Conservation (phyloP, 2,113 vertebrate genomes). For the Oryzias javanicus region DNA sequence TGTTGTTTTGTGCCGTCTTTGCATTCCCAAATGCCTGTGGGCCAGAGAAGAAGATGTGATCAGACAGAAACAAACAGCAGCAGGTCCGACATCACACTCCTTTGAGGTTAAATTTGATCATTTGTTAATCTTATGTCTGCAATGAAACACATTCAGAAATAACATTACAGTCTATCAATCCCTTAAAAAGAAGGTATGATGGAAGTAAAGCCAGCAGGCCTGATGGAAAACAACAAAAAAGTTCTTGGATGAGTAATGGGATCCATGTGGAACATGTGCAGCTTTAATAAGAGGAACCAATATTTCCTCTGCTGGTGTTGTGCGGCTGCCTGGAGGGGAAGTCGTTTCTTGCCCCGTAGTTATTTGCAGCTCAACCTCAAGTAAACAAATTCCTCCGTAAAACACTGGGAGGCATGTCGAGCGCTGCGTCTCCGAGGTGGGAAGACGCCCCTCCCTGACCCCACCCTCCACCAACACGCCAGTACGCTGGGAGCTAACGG, state of each 20-base stretch:
- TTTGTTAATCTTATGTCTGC: not conserved
- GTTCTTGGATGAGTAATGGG: slow-evolving; percentile 57
- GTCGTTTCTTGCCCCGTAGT: slow-evolving; percentile 62
- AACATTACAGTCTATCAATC: too few relatives aligned
- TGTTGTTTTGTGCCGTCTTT: slow-evolving; percentile 98
- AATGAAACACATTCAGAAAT: slow-evolving; percentile 25
- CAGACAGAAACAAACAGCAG: slow-evolving; percentile 12
- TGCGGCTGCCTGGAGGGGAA: slow-evolving; percentile 67
- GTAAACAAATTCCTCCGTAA: slow-evolving; percentile 77
- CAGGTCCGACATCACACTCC: not conserved
- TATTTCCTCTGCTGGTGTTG: slow-evolving; percentile 70
- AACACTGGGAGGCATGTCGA: slow-evolving; percentile 51
- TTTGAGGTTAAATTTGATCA: not conserved
- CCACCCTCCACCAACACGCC: slow-evolving; percentile 25
- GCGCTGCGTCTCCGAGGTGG: slow-evolving; percentile 33
- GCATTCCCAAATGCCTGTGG: slow-evolving; percentile 97
- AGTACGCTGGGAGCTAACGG: not conserved
- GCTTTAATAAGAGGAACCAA: slow-evolving; percentile 61
- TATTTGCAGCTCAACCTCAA: slow-evolving; percentile 77
- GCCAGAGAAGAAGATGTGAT: slow-evolving; percentile 40
- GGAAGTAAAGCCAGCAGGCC: slow-evolving; percentile 23
- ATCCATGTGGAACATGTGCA: slow-evolving; percentile 71
- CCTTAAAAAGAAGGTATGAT: slow-evolving; percentile 24
- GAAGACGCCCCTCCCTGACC: slow-evolving; percentile 40
- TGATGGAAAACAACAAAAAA: slow-evolving; percentile 15